Percentiles rank a stretch among this genome's conserved stretches.
phyloP scores from a whole-genome alignment of 35 echinoderm and acorn worm species.

The Diadema setosum region DNA sequence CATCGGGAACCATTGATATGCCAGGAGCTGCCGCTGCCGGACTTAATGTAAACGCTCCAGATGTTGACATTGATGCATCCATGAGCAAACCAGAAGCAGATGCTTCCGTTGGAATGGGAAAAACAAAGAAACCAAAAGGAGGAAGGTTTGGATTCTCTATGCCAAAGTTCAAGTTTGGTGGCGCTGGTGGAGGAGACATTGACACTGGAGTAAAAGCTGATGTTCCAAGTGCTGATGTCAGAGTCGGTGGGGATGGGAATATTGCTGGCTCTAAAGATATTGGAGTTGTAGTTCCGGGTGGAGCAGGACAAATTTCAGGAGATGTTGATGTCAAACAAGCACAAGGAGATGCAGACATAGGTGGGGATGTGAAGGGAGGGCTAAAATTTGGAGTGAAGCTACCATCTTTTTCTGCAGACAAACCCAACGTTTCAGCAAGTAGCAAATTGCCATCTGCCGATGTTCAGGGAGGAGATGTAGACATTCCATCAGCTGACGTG shows the following conservation, averaged over 20 bases:
- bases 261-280: constrained; percentile 2
- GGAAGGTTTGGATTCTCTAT: constrained; percentile 16
- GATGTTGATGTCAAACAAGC: not conserved
- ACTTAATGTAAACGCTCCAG: constrained; percentile 35
- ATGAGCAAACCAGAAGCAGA: constrained; percentile 18
- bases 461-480: not conserved
- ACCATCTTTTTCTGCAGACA: too few species aligned
- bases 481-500: not conserved
- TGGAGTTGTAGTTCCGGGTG: constrained; percentile 35
- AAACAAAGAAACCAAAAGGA: constrained; percentile 30
- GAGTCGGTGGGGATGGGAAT: constrained; percentile 41
- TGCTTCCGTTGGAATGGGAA: not conserved
- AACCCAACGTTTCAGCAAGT: too few species aligned
- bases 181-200: constrained; percentile 58
- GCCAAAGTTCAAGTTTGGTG: constrained; percentile 36
- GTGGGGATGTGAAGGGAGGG: not conserved
- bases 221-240: constrained; percentile 31
- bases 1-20: not conserved
- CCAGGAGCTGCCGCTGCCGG: not conserved
- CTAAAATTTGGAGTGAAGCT: not conserved
- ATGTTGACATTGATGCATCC: constrained; percentile 16
- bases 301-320: constrained; percentile 16
- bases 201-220: constrained; percentile 41
- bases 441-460: not conserved
- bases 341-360: not conserved